Evolutionary conservation across 1,140 invertebrate species (phyloP), one percentile per base, ranked within the genome.

Genomic region (Zaprionus gabonicus): DNA sequence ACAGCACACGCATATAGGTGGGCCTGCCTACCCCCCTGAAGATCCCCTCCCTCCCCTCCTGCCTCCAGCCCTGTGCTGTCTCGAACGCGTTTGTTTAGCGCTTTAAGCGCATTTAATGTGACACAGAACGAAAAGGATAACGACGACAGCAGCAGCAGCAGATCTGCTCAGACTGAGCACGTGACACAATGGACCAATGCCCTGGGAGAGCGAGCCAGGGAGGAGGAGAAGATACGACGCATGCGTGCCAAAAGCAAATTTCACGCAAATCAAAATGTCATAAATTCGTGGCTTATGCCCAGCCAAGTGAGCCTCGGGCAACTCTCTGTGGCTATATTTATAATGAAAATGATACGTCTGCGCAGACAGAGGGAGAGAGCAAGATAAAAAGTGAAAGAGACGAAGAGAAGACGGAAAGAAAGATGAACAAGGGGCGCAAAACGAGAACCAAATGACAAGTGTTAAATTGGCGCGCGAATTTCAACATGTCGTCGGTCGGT

Each of bases 251-350:
- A 91, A 92, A 90, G 78, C 84, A 90, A 92, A 92, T 92, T 92
- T 92, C 85, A 92, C 91, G 91, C 91, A 92, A 91, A 92, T 92
- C 91, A 92, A 92, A 92, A 91, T 91, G 91, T 92, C 91, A 92
- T 91, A 92, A 92, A 92, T 92, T 91, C 80, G 80, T 90, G 81
- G 85, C 85, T 90, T 90, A 90, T 88, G 76, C 66, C 49, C 38
- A 63, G 70, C 27, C 51, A 59, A 65, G 41, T 9, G 59, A 57
- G 41, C 67, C 36, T 56, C 55, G 62, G 70, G 66, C 51, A 62
- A 66, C 58, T 53, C 62, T 46, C 17, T 38, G 28, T 57, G 70
- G 57, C 49, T 84, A 90, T 85, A 90, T 90, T 88, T 88, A 88
- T 88, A 88, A 88, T 82, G 85, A 85, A 88, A 88, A 88, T 90